phyloP scores from a whole-genome alignment of 2,797 vertebrate species.

The Anabacerthia variegaticeps region DNA sequence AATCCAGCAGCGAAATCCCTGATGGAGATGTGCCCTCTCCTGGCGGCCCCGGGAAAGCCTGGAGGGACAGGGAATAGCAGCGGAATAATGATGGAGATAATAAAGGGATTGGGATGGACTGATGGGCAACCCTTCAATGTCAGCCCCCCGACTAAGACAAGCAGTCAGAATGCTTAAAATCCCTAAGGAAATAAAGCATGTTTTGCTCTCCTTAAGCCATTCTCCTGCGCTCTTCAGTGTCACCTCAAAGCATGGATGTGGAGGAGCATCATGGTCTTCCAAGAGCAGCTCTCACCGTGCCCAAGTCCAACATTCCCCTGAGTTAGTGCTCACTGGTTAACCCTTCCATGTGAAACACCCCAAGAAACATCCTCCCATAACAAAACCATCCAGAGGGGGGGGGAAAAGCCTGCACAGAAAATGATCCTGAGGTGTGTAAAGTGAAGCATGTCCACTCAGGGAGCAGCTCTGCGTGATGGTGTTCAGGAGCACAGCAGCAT shows the following conservation, averaged over 20 bases:
- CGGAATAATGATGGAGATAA: background rate
- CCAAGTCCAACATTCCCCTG: background rate
- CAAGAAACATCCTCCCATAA: background rate
- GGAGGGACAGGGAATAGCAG: background rate
- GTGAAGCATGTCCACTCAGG: background rate
- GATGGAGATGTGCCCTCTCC: constrained; percentile 64
- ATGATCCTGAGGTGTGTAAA: background rate
- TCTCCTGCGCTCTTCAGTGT: background rate
- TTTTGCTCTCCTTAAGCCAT: background rate
- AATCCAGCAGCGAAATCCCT: background rate
- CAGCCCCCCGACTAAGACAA: background rate
- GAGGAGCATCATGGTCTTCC: background rate
- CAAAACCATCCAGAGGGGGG: background rate
- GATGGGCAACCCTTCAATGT: background rate
- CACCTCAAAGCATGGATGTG: background rate
- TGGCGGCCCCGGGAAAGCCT: background rate
- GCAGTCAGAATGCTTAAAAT: background rate
- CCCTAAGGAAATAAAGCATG: background rate
- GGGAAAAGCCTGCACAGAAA: background rate
- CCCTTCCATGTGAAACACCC: background rate
- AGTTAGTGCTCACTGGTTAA: background rate
- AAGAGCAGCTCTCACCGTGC: background rate
- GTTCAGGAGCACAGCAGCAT: background rate
- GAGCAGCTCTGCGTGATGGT: background rate
- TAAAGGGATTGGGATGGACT: background rate